A percentile compares a stretch with the other conserved stretches of the same genome.
Conservation (phyloP, 2,888 invertebrate genomes). For the Prosopocoilus inquinatus region DNA sequence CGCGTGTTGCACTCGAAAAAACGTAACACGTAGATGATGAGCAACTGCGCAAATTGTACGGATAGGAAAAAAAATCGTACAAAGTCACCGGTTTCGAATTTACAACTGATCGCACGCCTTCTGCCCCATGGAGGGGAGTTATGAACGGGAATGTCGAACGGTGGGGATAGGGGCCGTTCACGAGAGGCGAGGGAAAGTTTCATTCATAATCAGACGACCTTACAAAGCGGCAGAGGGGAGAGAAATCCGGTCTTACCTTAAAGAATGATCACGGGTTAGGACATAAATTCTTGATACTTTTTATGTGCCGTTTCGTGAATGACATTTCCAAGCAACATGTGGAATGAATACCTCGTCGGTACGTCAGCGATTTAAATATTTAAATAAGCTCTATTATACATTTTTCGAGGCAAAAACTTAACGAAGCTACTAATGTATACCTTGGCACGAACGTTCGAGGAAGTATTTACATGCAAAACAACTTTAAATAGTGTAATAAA, state of each 20-base stretch:
- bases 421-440: no score
- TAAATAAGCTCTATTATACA: no score
- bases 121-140: constrained; percentile 33
- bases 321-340: constrained; percentile 10
- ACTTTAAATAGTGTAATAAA: no score
- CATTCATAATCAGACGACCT: constrained; percentile 51
- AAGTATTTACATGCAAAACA: no score
- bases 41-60: constrained; percentile 1
- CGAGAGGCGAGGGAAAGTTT: constrained; percentile 53
- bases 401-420: no score
- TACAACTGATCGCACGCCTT: constrained; percentile 47
- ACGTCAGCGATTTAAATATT: no score
- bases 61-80: constrained; percentile 3
- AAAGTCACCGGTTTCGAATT: constrained; percentile 33
- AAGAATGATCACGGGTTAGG: constrained; percentile 21
- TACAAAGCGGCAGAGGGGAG: constrained; percentile 26
- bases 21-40: neutral
- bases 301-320: constrained; percentile 15
- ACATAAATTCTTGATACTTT: constrained; percentile 24
- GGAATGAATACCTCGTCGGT: no score
- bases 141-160: constrained; percentile 41
- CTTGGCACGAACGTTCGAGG: no score
- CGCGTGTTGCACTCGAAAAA: neutral
- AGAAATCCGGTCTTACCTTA: constrained; percentile 35
- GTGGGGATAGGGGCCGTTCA: constrained; percentile 33